Base-by-base conservation (phyloP, 2,888 invertebrate genomes). In the Synergus japonicus region DNA sequence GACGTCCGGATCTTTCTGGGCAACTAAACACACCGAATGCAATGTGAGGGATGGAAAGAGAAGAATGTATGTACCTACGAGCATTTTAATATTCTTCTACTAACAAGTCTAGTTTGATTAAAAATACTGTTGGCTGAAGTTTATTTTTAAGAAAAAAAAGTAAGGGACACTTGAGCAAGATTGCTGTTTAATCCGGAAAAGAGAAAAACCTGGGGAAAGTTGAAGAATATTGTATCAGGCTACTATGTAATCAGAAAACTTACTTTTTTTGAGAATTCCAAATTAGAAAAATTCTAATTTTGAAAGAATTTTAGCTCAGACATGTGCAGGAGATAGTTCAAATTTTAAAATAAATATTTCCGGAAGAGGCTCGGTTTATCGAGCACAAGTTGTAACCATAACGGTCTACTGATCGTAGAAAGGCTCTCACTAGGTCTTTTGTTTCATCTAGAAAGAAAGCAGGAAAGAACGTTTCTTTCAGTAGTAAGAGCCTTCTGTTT, bases 371-470 rank as follows among this genome's bases (percentile, higher is more conserved):
- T 43, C n/a, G 13, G 2, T 29, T 65, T 49, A 49, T 69, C 15
- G 49, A 69, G 46, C 46, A 22, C 49, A 69, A 29, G 3, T 49
- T 69, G 69, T 15, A 46, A 73, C 73, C 73, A 54, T 73, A 73
- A 73, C 69, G 73, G 73, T 73, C 15, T 49, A 37, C n/a, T 54
- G 54, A 13, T 10, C 37, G 37, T 73, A 69, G 69, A 69, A 69
- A 69, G 69, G 69, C 49, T 69, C 22, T 69, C 41, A 43, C 65
- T 69, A 29, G 22, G 37, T 73, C 29, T 73, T 73, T 73, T 73
- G 49, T 73, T 49, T 49, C 73, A 37, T 37, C 49, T 49, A 29
- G 49, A 49, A 73, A 73, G 49, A 73, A 73, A 73, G 54, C 54
- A 54, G 49, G 73, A 54, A 73, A 73, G 73, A 54, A 73, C 54